phyloP scores from a whole-genome alignment of 2,797 vertebrate species.

The Tamandua tetradactyla region DNA sequence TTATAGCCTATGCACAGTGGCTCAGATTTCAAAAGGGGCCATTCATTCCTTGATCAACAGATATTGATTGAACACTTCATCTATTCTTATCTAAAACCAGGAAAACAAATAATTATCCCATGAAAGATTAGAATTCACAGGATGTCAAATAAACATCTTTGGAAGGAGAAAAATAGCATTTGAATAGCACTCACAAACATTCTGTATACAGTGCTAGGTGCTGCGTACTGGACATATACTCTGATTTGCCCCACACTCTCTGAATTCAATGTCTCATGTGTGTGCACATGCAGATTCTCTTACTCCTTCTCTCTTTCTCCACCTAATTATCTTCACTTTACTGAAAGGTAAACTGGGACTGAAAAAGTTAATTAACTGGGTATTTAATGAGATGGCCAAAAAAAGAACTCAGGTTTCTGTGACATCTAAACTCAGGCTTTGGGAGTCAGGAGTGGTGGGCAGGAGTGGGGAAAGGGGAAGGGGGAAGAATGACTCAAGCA shows the following conservation, averaged over 20 bases:
- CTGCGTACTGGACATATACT: neutral
- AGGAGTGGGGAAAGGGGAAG: neutral
- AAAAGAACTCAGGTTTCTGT: slow-evolving; percentile 21
- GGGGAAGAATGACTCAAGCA: neutral
- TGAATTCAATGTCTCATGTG: neutral
- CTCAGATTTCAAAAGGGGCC: neutral
- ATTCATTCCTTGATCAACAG: neutral
- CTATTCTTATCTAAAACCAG: neutral
- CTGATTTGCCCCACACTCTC: neutral
- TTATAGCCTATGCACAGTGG: neutral
- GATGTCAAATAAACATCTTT: neutral
- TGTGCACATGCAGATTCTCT: neutral
- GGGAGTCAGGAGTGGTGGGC: neutral
- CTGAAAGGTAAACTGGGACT: slow-evolving; percentile 5
- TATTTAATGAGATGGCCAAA: neutral
- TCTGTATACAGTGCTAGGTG: neutral
- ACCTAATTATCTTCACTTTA: slow-evolving; percentile 7
- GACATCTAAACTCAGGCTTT: neutral
- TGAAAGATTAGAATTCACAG: neutral
- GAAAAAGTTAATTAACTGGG: neutral
- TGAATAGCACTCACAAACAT: neutral
- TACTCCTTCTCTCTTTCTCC: neutral
- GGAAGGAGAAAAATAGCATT: neutral
- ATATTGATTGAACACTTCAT: neutral
- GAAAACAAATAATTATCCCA: neutral